Evolutionary conservation across 2,888 invertebrate genomes (phyloP).

Genomic region (Ypsolopha sequella): DNA sequence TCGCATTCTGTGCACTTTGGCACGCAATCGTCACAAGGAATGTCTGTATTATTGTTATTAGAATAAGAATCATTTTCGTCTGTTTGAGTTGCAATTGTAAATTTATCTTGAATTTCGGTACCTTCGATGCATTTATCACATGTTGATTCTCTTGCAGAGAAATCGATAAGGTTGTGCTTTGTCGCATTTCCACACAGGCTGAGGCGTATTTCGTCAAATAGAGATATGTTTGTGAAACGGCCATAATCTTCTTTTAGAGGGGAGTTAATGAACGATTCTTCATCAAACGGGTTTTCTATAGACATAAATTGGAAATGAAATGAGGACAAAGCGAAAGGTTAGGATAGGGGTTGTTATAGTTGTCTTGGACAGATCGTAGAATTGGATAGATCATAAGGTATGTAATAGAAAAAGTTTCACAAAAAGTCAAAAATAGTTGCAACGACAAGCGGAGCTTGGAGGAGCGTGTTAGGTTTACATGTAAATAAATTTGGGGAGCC

Average conservation of each 20-base stretch:
- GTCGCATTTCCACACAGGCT: slow-evolving; percentile 32
- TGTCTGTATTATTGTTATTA: slow-evolving; percentile 25
- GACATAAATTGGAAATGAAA: too few relatives aligned
- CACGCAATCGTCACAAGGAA: slow-evolving; percentile 16
- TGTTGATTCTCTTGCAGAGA: too few relatives aligned
- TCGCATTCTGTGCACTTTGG: slow-evolving; percentile 35
- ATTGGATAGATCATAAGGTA: not conserved
- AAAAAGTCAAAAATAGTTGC: too few relatives aligned
- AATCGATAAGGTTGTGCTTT: not conserved
- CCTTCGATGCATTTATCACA: too few relatives aligned
- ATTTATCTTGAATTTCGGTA: too few relatives aligned
- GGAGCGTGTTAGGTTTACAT: too few relatives aligned
- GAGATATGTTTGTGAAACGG: slow-evolving; percentile 44
- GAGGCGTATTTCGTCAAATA: slow-evolving; percentile 54
- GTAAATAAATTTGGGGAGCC: too few relatives aligned
- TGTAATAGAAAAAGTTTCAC: not conserved
- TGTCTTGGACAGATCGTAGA: slow-evolving; percentile 2
- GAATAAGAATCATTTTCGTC: slow-evolving; percentile 10
- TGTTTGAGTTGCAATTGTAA: not conserved
- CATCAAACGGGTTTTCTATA: slow-evolving; percentile 34
- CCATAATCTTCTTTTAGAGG: slow-evolving; percentile 43
- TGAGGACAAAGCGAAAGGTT: not conserved
- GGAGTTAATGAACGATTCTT: slow-evolving; percentile 46
- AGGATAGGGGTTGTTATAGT: slow-evolving; percentile 1
- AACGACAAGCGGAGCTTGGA: too few relatives aligned